A percentile compares a stretch with the other conserved stretches of the same genome.
Conservation (phyloP, 2,113 vertebrate genomes). For the rabbit (Oryctolagus cuniculus) region DNA sequence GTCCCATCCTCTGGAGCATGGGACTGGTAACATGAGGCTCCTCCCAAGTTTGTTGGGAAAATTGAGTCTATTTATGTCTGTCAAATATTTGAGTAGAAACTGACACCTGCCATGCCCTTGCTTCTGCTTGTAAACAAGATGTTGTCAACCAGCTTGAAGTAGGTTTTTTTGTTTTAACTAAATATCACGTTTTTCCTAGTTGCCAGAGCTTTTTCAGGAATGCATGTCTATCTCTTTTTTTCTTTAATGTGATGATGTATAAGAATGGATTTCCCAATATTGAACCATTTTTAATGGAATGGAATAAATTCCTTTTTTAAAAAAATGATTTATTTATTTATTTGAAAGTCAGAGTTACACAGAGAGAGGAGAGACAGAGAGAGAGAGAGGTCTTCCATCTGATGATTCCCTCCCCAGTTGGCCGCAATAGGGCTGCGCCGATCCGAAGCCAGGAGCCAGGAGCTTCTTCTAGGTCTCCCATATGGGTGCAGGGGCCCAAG, state of each 20-base stretch:
- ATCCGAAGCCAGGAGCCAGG: too few species aligned
- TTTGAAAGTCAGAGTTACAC: too few species aligned
- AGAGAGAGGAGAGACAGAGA: too few species aligned
- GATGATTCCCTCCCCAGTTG: too few species aligned
- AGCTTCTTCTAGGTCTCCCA: too few species aligned
- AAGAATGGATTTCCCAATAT: conserved; percentile 7
- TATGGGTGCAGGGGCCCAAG: too few species aligned
- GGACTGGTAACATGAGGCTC: background rate
- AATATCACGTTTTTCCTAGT: background rate
- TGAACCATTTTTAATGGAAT: background rate
- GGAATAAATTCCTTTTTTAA: background rate
- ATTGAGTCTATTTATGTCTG: background rate
- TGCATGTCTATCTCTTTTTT: background rate
- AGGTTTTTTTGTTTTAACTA: background rate
- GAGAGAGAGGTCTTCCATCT: too few species aligned
- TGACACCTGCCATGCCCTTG: background rate
- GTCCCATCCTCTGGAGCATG: background rate
- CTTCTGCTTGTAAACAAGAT: background rate
- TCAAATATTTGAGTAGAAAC: background rate
- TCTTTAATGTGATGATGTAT: background rate
- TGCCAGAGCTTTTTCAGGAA: background rate
- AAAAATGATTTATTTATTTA: too few species aligned
- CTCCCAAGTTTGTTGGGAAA: background rate
- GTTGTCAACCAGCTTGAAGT: background rate
- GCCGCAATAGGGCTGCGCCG: too few species aligned